These are phyloP conservation scores for Lepeophtheirus nordmannii DNA, from an alignment of 2,888 invertebrate genomes.

Conservation along the genomic window DNA sequence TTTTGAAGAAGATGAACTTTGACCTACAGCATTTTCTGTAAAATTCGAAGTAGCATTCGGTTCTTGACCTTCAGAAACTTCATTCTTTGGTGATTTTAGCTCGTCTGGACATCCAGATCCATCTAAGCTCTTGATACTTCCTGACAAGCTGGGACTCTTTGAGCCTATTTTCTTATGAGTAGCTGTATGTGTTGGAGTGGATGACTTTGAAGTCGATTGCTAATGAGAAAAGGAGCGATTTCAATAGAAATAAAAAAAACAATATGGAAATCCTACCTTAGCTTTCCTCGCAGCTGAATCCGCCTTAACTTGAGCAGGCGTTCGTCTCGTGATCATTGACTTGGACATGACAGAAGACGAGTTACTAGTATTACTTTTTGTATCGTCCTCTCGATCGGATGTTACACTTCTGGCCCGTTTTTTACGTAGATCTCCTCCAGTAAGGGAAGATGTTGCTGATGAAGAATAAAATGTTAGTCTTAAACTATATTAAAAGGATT, in stretches of 20 bases:
- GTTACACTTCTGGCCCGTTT: background rate
- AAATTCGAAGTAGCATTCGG: too few species aligned
- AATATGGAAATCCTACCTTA: constrained; percentile 9
- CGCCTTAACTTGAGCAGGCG: constrained; percentile 25
- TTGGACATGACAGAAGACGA: background rate
- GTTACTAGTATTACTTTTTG: background rate
- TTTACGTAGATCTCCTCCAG: background rate
- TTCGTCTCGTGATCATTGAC: constrained; percentile 11
- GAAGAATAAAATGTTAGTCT: background rate
- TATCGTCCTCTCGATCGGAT: constrained; percentile 19
- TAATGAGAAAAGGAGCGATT: too few species aligned
- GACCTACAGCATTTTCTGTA: background rate
- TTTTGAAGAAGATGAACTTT: background rate
- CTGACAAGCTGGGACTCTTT: background rate
- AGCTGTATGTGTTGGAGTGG: constrained; percentile 3
- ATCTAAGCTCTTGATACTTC: constrained; percentile 2
- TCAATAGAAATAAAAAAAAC: too few species aligned
- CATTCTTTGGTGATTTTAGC: constrained; percentile 8
- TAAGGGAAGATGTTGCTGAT: background rate
- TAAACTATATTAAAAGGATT: background rate
- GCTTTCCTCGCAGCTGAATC: constrained; percentile 23
- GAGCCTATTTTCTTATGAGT: background rate
- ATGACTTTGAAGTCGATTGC: background rate
- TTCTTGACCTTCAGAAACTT: too few species aligned
- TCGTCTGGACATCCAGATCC: background rate